Conservation (phyloP, 2,113 vertebrate species). For the Embiotoca jacksoni region DNA sequence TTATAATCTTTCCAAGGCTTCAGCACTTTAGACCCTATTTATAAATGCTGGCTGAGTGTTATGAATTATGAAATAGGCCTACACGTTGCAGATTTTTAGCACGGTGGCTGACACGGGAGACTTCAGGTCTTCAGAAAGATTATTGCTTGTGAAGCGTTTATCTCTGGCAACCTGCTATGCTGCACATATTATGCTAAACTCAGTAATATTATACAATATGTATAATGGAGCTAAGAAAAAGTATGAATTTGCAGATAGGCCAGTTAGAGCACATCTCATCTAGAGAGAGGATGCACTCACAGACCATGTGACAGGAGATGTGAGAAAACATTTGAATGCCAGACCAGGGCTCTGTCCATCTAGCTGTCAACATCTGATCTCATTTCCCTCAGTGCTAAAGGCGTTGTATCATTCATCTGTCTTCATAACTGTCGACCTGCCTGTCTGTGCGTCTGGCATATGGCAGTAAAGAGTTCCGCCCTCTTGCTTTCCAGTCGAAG, state of each 20-base stretch:
- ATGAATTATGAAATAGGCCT: slow-evolving; percentile 61
- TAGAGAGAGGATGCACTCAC: slow-evolving; percentile 11
- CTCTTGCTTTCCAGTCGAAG: slow-evolving; percentile 60
- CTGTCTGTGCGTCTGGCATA: slow-evolving; percentile 69
- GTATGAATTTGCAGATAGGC: slow-evolving; percentile 7
- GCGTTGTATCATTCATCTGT: slow-evolving; percentile 78
- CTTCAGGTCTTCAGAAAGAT: slow-evolving; percentile 58
- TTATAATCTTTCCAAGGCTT: slow-evolving; percentile 39
- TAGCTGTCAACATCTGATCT: slow-evolving; percentile 78
- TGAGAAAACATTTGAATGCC: slow-evolving; percentile 72
- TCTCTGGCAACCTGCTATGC: slow-evolving; percentile 54
- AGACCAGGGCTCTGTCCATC: slow-evolving; percentile 71
- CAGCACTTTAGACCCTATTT: slow-evolving; percentile 50
- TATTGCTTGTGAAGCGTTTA: slow-evolving; percentile 57
- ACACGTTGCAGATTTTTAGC: slow-evolving; percentile 49
- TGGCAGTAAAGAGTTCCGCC: slow-evolving; percentile 59
- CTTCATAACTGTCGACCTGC: slow-evolving; percentile 77
- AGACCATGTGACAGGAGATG: slow-evolving; percentile 32
- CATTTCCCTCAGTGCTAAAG: slow-evolving; percentile 67
- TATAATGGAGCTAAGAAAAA: slow-evolving; percentile 12
- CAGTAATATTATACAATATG: slow-evolving; percentile 37
- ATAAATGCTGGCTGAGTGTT: slow-evolving; percentile 49
- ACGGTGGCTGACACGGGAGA: slow-evolving; percentile 57
- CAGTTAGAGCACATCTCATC: slow-evolving; percentile 7
- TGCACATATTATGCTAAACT: slow-evolving; percentile 48